Percentiles rank a stretch among this genome's conserved stretches.
Evolutionary conservation across 2,888 invertebrate genomes (phyloP).

Genomic region (Vannuccia rotundouncinata): DNA sequence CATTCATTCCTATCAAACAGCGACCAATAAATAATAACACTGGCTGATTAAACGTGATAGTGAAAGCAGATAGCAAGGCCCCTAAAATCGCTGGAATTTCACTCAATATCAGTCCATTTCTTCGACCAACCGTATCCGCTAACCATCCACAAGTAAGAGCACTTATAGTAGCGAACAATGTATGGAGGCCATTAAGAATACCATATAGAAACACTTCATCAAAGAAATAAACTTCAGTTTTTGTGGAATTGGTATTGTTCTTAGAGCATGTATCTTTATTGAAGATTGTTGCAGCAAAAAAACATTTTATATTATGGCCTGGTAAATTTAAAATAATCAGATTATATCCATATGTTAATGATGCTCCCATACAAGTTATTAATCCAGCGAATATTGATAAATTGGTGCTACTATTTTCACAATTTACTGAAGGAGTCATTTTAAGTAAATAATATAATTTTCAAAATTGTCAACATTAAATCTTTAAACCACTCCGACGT

Average conservation of each 20-base stretch:
- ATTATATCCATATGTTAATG: neutral
- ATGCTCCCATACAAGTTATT: neutral
- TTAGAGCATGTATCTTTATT: neutral
- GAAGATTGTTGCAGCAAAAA: neutral
- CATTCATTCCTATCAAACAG: neutral
- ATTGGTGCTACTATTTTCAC: too few relatives aligned
- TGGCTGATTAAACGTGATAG: neutral
- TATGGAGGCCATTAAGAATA: neutral
- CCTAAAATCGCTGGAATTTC: neutral
- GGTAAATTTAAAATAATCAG: slow-evolving; percentile 33
- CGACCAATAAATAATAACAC: neutral
- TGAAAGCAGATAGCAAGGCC: neutral
- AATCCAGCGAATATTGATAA: too few relatives aligned
- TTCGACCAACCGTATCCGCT: neutral
- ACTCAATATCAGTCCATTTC: neutral
- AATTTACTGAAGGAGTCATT: too few relatives aligned
- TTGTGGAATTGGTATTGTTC: neutral
- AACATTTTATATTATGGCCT: neutral
- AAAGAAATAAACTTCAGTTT: neutral
- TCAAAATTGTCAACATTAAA: too few relatives aligned
- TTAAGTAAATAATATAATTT: too few relatives aligned
- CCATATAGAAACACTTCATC: neutral
- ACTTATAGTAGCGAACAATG: neutral
- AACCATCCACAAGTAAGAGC: neutral
- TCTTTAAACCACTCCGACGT: too few relatives aligned